Evolutionary conservation across 1,140 invertebrate species (phyloP), one percentile per base, ranked within the genome.

Genomic region (Neuroterus valhalla): DNA sequence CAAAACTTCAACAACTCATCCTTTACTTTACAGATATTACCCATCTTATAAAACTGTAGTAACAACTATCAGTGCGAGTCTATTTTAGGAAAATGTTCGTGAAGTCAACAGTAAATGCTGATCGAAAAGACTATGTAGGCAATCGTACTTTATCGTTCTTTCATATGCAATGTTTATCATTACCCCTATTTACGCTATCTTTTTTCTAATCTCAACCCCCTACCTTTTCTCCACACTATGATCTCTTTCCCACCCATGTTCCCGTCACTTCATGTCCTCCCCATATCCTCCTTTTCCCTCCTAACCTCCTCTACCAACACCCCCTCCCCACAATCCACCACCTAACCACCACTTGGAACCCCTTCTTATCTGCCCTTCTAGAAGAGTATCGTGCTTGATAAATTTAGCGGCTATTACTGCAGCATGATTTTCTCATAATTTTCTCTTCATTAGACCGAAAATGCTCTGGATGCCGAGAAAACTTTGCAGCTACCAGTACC

Each of bases 1-100:
- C 70, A 66, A 19, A 55, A 38, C 66, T 75, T 75, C n/a, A 76
- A 69, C 46, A 66, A 5, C 50, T 44, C 52, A 72, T 55, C 26
- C 15, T 31, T 70, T 68, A 50, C 52, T 50, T 42, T 42, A 8
- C 0, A 38, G 31, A 38, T 38, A 38, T 38, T 38, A 52, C 26
- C 17, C 21, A 52, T 15, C 72, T 68, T 23, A 42, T 31, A 48
- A 52, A 23, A 45, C 72, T 44, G 31, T n/a, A 67, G 45, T 31
- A 19, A 26, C 66, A n/a, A 46, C 46, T 73, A 46, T 26, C 55
- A 45, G 26, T 67, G 6, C 45, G 8, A 17, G 14, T 52, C 38
- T 43, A 21, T 19, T 62, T 72, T 62, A 44, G 45, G 45, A 23
- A 43, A 4, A 72, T 5, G 3, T 45, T 8, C 6, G 38, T 15